Evolutionary conservation across 2,113 vertebrate species (phyloP).

Genomic region (Phrynosoma blainvillii): DNA sequence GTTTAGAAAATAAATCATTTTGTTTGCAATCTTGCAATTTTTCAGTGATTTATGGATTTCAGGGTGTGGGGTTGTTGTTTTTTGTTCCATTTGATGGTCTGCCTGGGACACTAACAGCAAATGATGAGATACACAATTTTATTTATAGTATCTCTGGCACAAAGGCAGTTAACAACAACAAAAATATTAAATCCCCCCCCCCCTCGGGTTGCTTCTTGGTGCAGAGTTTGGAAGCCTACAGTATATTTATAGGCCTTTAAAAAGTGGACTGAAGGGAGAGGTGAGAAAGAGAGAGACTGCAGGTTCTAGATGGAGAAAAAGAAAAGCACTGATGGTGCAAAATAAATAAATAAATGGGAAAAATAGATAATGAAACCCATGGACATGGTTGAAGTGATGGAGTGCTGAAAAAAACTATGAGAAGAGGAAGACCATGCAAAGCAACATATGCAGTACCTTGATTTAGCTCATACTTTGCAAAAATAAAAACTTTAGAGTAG

Average conservation of each 20-base stretch:
- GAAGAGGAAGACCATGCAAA: neutral
- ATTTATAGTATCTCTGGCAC: no score
- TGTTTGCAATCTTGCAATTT: neutral
- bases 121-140: neutral
- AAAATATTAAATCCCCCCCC: neutral
- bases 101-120: neutral
- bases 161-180: no score
- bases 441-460: neutral
- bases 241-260: slow-evolving; percentile 6
- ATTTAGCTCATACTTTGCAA: slow-evolving; percentile 9
- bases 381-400: neutral
- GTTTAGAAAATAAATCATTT: neutral
- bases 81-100: neutral
- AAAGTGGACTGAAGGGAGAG: neutral
- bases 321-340: neutral
- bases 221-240: no score
- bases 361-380: neutral
- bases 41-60: neutral
- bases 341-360: neutral
- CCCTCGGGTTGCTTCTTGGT: no score
- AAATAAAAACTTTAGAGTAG: neutral
- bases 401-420: neutral
- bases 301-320: neutral
- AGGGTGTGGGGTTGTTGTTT: neutral
- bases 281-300: neutral